These are phyloP conservation scores for Phaedon cochleariae DNA, from an alignment of 2,888 invertebrate genomes.

Conservation along the genomic window DNA sequence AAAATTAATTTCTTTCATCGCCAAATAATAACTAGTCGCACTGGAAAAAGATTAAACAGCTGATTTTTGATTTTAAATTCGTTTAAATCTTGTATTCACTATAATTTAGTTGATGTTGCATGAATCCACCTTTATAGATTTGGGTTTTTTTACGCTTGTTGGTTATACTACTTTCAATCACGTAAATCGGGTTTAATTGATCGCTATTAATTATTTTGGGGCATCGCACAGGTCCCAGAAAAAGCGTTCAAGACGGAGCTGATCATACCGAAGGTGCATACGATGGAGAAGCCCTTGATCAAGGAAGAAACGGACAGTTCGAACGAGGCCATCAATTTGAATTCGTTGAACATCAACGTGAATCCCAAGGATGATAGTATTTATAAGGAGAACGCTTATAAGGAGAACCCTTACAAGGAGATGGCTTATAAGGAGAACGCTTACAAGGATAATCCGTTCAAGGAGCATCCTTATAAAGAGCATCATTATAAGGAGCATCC, in stretches of 20 bases:
- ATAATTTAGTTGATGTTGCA: no score
- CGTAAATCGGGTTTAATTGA: no score
- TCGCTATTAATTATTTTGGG: no score
- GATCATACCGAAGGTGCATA: slow-evolving; percentile 68
- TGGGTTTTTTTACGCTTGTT: no score
- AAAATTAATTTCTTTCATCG: no score
- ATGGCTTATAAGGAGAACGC: not conserved
- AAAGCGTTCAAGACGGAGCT: slow-evolving; percentile 68
- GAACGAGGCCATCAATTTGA: slow-evolving; percentile 52
- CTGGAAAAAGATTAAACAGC: no score
- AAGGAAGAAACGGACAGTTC: slow-evolving; percentile 58
- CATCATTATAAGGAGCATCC: slow-evolving; percentile 30
- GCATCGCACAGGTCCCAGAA: slow-evolving; percentile 48
- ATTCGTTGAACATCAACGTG: slow-evolving; percentile 37
- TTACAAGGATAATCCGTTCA: not conserved
- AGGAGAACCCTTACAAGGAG: slow-evolving; percentile 23
- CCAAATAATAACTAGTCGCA: no score
- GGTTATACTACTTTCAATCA: no score
- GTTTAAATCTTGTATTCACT: no score
- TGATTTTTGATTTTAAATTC: no score
- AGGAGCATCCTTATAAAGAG: not conserved
- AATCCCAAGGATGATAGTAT: slow-evolving; percentile 38
- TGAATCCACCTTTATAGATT: no score
- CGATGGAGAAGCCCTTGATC: slow-evolving; percentile 64
- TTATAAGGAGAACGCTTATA: slow-evolving; percentile 36